Evolutionary conservation across 2,888 invertebrate genomes (phyloP), one percentile per base, ranked within the genome.

Genomic region (Nemotelus pantherinus): DNA sequence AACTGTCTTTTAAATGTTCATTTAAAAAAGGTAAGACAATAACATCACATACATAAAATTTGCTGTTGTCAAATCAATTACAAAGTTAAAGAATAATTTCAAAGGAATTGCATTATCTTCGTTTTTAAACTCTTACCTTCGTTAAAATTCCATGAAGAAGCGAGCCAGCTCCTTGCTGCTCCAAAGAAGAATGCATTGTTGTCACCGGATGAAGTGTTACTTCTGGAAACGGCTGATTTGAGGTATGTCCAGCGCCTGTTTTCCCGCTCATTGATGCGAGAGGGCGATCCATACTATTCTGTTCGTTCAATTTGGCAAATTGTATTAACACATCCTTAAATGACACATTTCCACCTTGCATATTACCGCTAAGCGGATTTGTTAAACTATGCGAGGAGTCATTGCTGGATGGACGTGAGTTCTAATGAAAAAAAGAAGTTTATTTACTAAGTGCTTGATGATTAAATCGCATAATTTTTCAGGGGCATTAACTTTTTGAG

Each of bases 271-370:
- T 65, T 45, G 76, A 60, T 74, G 74, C 78, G 10, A 71, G 64
- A n/a, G 74, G 55, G 84, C 60, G 55, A n/a, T 68, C 65, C 3
- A 39, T 47, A 50, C 45, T 71, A 63, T 71, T 77, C 68, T 80
- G 78, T 50, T 68, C 76, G 81, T 82, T 88, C 90, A 88, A 89
- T 85, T 88, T 91, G 79, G 93, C 93, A 83, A 93, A 93, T 83
- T 94, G 93, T 2, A 93, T 91, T 10, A 94, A 88, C 47, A 93
- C 93, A 82, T 94, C 94, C 83, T 93, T 93, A 85, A 93, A 94
- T 0, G 88, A 82, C 55, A 82, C 87, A 88, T 48, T 89, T 82
- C 2, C 89, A 10, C 76, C 68, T 45, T 70, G 71, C 43, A 77
- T 76, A 50, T 80, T 80, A 83, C 83, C 84, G 78, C 84, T 85